Evolutionary conservation across 2,888 invertebrate genomes (phyloP).

Genomic region (Eupithecia insigniata): DNA sequence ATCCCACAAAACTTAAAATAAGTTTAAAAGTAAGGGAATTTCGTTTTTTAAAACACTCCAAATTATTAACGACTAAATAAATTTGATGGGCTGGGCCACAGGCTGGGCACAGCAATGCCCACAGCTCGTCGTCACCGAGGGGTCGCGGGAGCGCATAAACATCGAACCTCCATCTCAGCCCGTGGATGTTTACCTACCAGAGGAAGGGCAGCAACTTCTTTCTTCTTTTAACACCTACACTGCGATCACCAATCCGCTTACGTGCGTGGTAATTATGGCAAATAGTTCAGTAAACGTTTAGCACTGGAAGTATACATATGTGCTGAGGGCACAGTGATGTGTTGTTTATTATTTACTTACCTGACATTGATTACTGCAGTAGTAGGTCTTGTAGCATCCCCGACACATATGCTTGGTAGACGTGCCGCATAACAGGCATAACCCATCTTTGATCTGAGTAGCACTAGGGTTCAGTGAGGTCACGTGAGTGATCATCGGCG

Average conservation of each 20-base stretch:
- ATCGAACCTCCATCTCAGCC: too few relatives aligned
- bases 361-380: slow-evolving; percentile 60
- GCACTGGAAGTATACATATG: background rate
- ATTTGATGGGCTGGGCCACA: background rate
- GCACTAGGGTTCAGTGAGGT: slow-evolving; percentile 49
- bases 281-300: too few relatives aligned
- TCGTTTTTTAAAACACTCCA: too few relatives aligned
- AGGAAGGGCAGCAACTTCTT: too few relatives aligned
- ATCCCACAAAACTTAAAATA: too few relatives aligned
- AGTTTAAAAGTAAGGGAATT: too few relatives aligned
- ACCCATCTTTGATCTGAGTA: slow-evolving; percentile 32
- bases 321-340: background rate
- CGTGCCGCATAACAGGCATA: slow-evolving; percentile 54
- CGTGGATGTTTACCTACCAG: too few relatives aligned
- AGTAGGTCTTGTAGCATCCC: slow-evolving; percentile 51
- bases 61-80: too few relatives aligned
- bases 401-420: slow-evolving; percentile 48
- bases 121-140: too few relatives aligned
- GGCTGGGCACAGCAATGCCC: too few relatives aligned
- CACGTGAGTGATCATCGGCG: slow-evolving; percentile 53
- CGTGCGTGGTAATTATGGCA: background rate
- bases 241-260: background rate
- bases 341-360: slow-evolving; percentile 43
- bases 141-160: too few relatives aligned
- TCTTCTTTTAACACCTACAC: too few relatives aligned